Base-by-base conservation (phyloP, 1,140 invertebrate species). In the Apocrypta bakeri region DNA sequence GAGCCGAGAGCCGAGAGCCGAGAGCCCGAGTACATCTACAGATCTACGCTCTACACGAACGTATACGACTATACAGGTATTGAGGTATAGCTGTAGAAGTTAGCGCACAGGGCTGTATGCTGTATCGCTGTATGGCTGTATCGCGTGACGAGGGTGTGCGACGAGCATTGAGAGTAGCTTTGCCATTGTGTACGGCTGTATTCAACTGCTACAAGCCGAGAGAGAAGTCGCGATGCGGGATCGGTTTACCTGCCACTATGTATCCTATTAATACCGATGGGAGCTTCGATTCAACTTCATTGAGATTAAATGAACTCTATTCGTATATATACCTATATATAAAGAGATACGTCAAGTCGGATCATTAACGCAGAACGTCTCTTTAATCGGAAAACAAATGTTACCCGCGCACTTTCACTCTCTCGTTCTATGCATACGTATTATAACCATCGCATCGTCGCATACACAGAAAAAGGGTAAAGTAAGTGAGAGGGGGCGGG, bases 331-430 rank as follows among this genome's bases (percentile, higher is more conserved):
- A n/a, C n/a, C n/a, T n/a, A n/a, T n/a, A n/a, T n/a, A n/a, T n/a
- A n/a, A n/a, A n/a, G n/a, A n/a, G n/a, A n/a, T n/a, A 7, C 48
- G 48, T 17, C 21, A 56, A 56, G 48, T 56, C 17, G 7, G 17
- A n/a, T 56, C 48, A 27, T 66, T 27, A 9, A 12, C 12, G 24
- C 63, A 66, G 63, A n/a, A n/a, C n/a, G n/a, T n/a, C n/a, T 21
- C 24, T 66, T 21, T 66, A 29, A 66, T 66, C 25, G 63, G 63
- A 66, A 66, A 66, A 66, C 63, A 66, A 66, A 66, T 66, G 63
- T 66, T 56, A 56, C 48, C 48, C 48, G 48, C 48, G 48, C 48
- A 56, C 48, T 56, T n/a, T 21, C 48, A 7, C 21, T 56, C 48
- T 21, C 48, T 56, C n/a, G 2, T 56, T 42, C 7, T 12, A 42